These are phyloP conservation scores for Drosophila helvetica DNA, from an alignment of 2,888 invertebrate species.

Conservation along the genomic window DNA sequence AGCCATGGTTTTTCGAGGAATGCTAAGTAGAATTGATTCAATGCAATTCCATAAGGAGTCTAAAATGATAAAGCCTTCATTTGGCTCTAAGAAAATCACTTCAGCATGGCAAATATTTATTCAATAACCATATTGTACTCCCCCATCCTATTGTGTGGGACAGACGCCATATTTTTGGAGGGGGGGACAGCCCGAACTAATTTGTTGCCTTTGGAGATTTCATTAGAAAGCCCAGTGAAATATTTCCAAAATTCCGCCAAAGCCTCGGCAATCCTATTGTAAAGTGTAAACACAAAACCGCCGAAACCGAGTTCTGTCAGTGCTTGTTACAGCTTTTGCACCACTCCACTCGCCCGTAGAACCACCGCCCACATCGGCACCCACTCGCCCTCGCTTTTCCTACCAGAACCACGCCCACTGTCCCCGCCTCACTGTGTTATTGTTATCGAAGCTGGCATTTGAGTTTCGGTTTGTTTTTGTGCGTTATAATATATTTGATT, in stretches of 20 bases:
- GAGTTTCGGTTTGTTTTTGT: slow-evolving; percentile 75
- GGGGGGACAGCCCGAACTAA: slow-evolving; percentile 45
- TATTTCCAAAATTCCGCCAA: slow-evolving; percentile 44
- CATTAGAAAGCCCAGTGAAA: slow-evolving; percentile 41
- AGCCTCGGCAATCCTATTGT: slow-evolving; percentile 61
- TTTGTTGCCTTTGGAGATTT: slow-evolving; percentile 53
- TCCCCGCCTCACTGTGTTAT: slow-evolving; percentile 45
- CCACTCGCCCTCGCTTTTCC: background rate
- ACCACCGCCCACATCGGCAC: background rate
- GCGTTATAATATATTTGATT: slow-evolving; percentile 79
- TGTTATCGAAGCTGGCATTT: slow-evolving; percentile 73
- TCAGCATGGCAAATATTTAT: slow-evolving; percentile 20
- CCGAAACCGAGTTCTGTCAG: slow-evolving; percentile 69
- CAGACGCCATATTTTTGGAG: slow-evolving; percentile 32
- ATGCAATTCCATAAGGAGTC: background rate
- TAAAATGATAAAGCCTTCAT: background rate
- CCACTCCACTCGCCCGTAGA: slow-evolving; percentile 8
- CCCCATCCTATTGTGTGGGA: no score
- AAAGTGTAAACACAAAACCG: slow-evolving; percentile 78
- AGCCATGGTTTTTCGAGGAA: no score
- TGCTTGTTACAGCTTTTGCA: slow-evolving; percentile 41
- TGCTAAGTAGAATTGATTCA: no score
- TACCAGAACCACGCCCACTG: slow-evolving; percentile 8
- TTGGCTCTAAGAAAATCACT: background rate
- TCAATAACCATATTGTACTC: slow-evolving; percentile 23